Base-by-base conservation (phyloP, 2,797 vertebrate species). In the Hypotaenidia okinawae region DNA sequence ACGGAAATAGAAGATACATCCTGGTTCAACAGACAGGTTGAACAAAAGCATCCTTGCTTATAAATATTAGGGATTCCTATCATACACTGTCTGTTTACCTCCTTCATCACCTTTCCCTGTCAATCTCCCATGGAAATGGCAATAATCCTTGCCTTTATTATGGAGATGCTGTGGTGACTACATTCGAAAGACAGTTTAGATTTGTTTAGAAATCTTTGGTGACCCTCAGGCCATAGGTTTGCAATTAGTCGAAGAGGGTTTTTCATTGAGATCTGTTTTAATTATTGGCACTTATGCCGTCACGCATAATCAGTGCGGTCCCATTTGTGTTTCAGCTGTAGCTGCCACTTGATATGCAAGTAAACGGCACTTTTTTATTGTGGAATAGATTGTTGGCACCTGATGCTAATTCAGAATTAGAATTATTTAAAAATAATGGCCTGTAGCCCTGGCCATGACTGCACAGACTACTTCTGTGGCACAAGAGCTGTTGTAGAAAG, bases 291-390 rank as follows among this genome's bases (percentile, higher is more conserved):
- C 10, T 57, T 91, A 5, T 68, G 33, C n/a, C 79, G 45, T 57
- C 16, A 12, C 23, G 35, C 57, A 35, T 67, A 74, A 67, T 64
- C 63, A 77, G 3, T 63, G 30, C 15, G 7, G 19, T 23, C 10
- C 21, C 19, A 33, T 91, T 95, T 92, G 47, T 74, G 24, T 93
- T 92, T 89, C 61, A 83, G 47, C 47, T 82, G 35, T 39, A 79
- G 18, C 39, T 59, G 25, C 39, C 37, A 89, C 43, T 69, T 84
- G 70, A 54, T 67, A n/a, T 33, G 17, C 52, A 74, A 76, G n/a
- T 67, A 61, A 70, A 77, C n/a, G 41, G 32, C 45, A 84, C 59
- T 41, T 82, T 76, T 69, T 43, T 35, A 33, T 39, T 68, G 24
- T 3, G 6, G 33, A 89, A 87, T 66, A 54, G 86, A 83, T 62